Conservation (phyloP, 2,888 invertebrate species). For the Tetropium fuscum region DNA sequence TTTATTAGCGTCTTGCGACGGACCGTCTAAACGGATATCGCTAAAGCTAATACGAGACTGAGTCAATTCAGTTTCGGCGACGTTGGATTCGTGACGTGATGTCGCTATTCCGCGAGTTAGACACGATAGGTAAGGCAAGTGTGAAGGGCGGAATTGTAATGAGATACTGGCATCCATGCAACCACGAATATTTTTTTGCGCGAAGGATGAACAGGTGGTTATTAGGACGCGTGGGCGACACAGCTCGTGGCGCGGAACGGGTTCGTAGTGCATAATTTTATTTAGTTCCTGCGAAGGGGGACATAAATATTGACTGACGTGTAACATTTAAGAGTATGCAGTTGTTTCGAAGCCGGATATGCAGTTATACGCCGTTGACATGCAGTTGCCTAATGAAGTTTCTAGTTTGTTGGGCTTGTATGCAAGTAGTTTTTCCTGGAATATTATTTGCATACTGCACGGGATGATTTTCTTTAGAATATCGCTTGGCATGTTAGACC, state of each 20-base stretch:
- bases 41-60: slow-evolving; percentile 8
- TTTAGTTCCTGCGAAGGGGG: background rate
- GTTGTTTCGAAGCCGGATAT: too few species aligned
- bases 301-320: too few species aligned
- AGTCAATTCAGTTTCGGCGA: slow-evolving; percentile 7
- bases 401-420: too few species aligned
- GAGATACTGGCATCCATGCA: slow-evolving; percentile 5
- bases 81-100: slow-evolving; percentile 1
- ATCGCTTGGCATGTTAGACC: too few species aligned
- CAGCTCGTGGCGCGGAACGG: background rate
- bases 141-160: slow-evolving; percentile 6
- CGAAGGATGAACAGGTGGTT: slow-evolving; percentile 16
- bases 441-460: too few species aligned
- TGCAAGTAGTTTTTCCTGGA: too few species aligned
- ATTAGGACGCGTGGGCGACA: slow-evolving; percentile 15
- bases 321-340: too few species aligned
- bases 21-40: background rate
- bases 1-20: slow-evolving; percentile 2
- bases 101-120: slow-evolving; percentile 4
- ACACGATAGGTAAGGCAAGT: slow-evolving; percentile 4
- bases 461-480: too few species aligned
- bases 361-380: too few species aligned
- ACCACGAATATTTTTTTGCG: slow-evolving; percentile 14
- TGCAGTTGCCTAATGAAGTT: too few species aligned
- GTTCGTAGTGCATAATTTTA: background rate